Evolutionary conservation across 2,888 invertebrate species (phyloP).

Genomic region (Phymatocera aterrima): DNA sequence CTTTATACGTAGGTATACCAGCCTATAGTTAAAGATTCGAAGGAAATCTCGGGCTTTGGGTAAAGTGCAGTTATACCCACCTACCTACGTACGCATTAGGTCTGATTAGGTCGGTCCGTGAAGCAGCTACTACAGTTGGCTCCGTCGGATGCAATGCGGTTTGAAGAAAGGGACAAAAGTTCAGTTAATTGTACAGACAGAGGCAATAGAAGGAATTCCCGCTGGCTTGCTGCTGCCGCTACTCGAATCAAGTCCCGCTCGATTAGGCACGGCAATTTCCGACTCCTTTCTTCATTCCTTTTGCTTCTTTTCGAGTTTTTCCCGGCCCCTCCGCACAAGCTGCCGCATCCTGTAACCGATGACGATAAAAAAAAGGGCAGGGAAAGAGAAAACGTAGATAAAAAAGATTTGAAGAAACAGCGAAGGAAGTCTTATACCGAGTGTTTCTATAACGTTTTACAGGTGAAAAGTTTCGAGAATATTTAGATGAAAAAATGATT

Average conservation of each 20-base stretch:
- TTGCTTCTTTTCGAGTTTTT: not conserved
- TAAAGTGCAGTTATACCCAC: no score
- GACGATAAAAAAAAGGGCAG: no score
- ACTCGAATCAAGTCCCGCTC: slow-evolving; percentile 14
- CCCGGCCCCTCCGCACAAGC: not conserved
- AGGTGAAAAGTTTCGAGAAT: no score
- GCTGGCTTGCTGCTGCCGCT: not conserved
- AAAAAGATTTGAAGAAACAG: not conserved
- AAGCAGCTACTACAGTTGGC: not conserved
- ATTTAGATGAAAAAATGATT: no score
- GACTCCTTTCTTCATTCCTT: slow-evolving; percentile 10
- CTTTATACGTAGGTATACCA: not conserved
- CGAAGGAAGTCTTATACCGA: no score
- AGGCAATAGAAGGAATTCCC: slow-evolving; percentile 27
- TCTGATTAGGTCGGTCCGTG: not conserved
- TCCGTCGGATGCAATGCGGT: slow-evolving; percentile 12
- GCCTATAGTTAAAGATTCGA: not conserved
- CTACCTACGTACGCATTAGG: not conserved
- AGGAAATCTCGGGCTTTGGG: no score
- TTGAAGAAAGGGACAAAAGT: not conserved
- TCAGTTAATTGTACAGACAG: slow-evolving; percentile 25
- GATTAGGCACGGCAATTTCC: slow-evolving; percentile 30
- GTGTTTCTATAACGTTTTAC: no score
- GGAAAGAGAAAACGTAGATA: not conserved
- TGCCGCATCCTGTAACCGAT: not conserved